phyloP scores from a whole-genome alignment of 2,888 invertebrate species.

The Sesia bembeciformis region DNA sequence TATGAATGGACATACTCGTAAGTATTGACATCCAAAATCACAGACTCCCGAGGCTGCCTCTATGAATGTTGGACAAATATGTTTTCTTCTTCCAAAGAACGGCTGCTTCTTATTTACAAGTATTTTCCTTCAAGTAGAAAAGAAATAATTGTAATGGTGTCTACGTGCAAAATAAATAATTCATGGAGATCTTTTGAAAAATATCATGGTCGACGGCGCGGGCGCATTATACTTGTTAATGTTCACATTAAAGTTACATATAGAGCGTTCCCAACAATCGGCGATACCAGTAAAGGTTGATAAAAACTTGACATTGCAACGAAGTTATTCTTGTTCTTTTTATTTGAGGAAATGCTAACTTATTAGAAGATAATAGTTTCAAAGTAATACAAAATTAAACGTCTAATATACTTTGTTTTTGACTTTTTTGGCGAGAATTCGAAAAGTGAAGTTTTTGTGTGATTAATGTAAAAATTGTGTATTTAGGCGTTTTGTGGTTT shows the following conservation, averaged over 20 bases:
- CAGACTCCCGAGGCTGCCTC: not conserved
- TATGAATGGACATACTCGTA: no score
- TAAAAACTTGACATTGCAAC: not conserved
- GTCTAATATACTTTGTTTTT: no score
- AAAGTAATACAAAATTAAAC: no score
- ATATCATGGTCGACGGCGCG: constrained; percentile 52
- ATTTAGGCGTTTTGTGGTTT: no score
- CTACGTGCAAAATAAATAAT: constrained; percentile 62
- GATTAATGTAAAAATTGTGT: no score
- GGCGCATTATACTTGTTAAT: constrained; percentile 66
- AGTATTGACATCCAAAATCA: not conserved
- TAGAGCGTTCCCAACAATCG: not conserved
- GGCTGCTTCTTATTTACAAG: constrained; percentile 47
- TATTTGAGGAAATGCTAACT: no score
- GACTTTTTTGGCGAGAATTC: no score
- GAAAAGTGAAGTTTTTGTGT: no score
- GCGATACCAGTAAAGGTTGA: not conserved
- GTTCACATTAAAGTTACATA: constrained; percentile 26
- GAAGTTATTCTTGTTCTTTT: no score
- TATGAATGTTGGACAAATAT: not conserved
- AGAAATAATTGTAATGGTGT: constrained; percentile 66
- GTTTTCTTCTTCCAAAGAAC: not conserved
- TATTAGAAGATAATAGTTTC: no score
- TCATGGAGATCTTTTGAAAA: constrained; percentile 64
- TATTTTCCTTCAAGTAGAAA: constrained; percentile 51